Conservation (phyloP, 1,140 invertebrate genomes). For the Drosophila fuyamai region DNA sequence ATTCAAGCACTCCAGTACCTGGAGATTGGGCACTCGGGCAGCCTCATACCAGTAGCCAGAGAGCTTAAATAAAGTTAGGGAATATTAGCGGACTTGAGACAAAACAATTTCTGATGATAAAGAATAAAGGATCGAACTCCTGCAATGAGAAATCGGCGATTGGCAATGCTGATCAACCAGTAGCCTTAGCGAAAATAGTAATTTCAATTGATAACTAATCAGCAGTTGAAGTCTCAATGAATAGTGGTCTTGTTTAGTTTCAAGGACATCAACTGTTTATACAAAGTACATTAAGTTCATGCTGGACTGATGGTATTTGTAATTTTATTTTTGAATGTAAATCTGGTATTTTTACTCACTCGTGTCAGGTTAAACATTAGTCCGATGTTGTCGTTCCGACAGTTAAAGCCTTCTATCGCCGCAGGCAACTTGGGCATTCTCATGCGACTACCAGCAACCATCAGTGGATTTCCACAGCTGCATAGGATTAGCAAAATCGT, state of each 20-base stretch:
- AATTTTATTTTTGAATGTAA: neutral
- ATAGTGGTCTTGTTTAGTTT: too few relatives aligned
- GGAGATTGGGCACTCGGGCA: slow-evolving; percentile 30
- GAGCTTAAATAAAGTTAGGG: slow-evolving; percentile 4
- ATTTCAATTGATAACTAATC: too few relatives aligned
- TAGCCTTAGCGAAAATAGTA: neutral
- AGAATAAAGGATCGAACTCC: too few relatives aligned
- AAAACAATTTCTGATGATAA: too few relatives aligned
- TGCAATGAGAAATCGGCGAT: too few relatives aligned
- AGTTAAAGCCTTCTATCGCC: neutral
- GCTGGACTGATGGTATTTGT: too few relatives aligned
- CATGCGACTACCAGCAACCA: neutral
- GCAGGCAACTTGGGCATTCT: slow-evolving; percentile 3
- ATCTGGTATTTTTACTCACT: slow-evolving; percentile 20
- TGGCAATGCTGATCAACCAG: neutral
- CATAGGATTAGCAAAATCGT: neutral
- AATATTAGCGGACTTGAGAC: neutral
- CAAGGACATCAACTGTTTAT: too few relatives aligned
- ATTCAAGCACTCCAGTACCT: slow-evolving; percentile 41
- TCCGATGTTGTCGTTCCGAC: slow-evolving; percentile 8
- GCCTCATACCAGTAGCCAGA: slow-evolving; percentile 55
- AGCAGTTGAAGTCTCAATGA: too few relatives aligned
- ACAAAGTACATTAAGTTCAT: too few relatives aligned
- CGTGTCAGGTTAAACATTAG: slow-evolving; percentile 10
- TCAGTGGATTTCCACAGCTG: neutral